phyloP scores from a whole-genome alignment of 2,888 invertebrate species.

The Acanthosepion pharaonis region DNA sequence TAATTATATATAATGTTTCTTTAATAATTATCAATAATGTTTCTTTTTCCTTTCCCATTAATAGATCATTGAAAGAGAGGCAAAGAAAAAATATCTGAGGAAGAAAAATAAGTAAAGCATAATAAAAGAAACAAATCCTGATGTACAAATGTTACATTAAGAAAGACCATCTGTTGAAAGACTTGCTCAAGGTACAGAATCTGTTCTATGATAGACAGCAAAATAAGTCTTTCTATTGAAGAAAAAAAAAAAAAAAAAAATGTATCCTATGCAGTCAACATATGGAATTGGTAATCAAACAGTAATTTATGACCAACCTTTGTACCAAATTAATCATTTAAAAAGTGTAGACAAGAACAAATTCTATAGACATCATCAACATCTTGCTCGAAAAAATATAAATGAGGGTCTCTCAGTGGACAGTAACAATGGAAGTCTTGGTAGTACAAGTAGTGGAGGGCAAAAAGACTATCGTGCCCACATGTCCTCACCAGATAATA shows the following conservation, averaged over 20 bases:
- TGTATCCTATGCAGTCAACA: constrained; percentile 24
- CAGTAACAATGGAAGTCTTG: not conserved
- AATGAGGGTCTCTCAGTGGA: not conserved
- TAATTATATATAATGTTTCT: no score
- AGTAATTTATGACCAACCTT: constrained; percentile 2
- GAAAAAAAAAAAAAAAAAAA: not conserved
- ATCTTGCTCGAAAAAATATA: not conserved
- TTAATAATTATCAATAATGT: not conserved
- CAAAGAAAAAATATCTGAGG: not conserved
- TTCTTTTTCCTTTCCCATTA: not conserved
- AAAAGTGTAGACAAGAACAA: not conserved
- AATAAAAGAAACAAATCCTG: not conserved
- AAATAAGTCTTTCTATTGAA: not conserved
- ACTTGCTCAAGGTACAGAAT: not conserved
- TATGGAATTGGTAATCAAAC: not conserved
- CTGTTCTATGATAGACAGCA: not conserved
- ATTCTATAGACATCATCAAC: not conserved
- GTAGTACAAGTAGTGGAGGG: not conserved
- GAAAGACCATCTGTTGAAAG: not conserved
- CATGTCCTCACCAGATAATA: not conserved
- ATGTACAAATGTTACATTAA: not conserved
- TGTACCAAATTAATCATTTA: constrained; percentile 14
- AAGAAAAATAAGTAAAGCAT: not conserved
- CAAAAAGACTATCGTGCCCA: not conserved
- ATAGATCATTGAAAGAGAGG: not conserved